Evolutionary conservation across 2,797 vertebrate species (phyloP), one percentile per base, ranked within the genome.

Genomic region (Lithobates pipiens): DNA sequence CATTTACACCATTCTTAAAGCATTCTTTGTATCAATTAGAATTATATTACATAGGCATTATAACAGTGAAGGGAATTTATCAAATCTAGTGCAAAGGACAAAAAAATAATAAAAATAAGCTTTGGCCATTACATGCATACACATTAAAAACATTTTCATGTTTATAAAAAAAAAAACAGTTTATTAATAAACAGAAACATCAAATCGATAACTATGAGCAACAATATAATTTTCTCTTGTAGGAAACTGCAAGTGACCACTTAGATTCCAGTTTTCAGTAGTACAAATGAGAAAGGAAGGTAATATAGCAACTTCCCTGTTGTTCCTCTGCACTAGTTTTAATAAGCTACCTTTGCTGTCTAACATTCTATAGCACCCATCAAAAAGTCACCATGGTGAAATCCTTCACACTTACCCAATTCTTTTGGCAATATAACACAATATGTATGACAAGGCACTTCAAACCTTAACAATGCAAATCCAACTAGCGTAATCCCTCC

Each of bases 371-470:
- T 57, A 57, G 44, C 27, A 54, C 44, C 46, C 44, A 36, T 70
- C 21, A 13, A 9, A 23, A 57, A 77, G 7, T 77, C 76, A 77
- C 8, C n/a, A 10, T 25, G 57, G 54, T 34, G 32, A 61, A 3
- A 10, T 63, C n/a, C 3, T 32, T 18, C 23, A 29, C 68, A 74
- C 10, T 72, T 42, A 1, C 21, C 34, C n/a, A 23, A 6, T 36
- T 13, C 39, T 21, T 32, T 44, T 39, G 69, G 27, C 29, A 80
- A 44, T 63, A 72, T 61, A 54, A 39, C 29, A 61, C 54, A 71
- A 2, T 71, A 80, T 70, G 15, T 82, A 63, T 32, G 57, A 57
- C 61, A 50, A 29, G 42, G n/a, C 72, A 82, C 54, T 73, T 74
- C 25, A 54, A 42, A 36, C 18, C 16, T 15, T 5, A 54, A 70